These are phyloP conservation scores for Euproctis similis DNA, from an alignment of 2,888 invertebrate genomes.

Conservation along the genomic window DNA sequence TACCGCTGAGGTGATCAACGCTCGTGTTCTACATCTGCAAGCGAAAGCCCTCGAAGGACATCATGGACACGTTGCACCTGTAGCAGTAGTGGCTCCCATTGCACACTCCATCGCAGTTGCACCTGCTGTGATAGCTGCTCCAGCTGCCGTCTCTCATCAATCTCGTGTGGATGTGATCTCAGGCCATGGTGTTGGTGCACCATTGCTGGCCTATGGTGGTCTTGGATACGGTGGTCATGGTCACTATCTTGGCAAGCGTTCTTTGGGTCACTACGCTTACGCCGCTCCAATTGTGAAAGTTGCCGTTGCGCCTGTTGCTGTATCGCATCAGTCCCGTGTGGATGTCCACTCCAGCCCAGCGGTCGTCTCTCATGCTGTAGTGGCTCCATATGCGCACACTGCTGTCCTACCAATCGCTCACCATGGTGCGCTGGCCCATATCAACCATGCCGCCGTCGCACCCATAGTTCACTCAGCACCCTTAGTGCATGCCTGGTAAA, in stretches of 20 bases:
- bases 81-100: conserved; percentile 26
- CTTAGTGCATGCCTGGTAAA: conserved; percentile 54
- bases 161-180: conserved; percentile 44
- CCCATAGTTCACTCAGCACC: conserved; percentile 34
- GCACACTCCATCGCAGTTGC: conserved; percentile 23
- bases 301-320: conserved; percentile 47
- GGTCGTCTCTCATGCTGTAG: conserved; percentile 30
- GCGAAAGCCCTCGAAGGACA: conserved; percentile 63
- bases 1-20: conserved; percentile 67
- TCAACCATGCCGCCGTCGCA: conserved; percentile 40
- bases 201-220: background rate
- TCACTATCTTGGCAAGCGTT: conserved; percentile 45
- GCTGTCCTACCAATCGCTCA: conserved; percentile 30
- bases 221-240: conserved; percentile 31
- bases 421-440: conserved; percentile 31
- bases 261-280: conserved; percentile 38
- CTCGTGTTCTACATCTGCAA: conserved; percentile 64
- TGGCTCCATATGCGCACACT: conserved; percentile 33
- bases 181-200: conserved; percentile 35
- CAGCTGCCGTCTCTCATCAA: conserved; percentile 50
- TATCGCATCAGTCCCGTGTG: conserved; percentile 70
- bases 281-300: conserved; percentile 30
- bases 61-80: conserved; percentile 16
- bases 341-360: conserved; percentile 45
- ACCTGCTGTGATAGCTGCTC: conserved; percentile 25